Conservation (phyloP, 2,888 invertebrate genomes). For the Chrysolina haemoptera region DNA sequence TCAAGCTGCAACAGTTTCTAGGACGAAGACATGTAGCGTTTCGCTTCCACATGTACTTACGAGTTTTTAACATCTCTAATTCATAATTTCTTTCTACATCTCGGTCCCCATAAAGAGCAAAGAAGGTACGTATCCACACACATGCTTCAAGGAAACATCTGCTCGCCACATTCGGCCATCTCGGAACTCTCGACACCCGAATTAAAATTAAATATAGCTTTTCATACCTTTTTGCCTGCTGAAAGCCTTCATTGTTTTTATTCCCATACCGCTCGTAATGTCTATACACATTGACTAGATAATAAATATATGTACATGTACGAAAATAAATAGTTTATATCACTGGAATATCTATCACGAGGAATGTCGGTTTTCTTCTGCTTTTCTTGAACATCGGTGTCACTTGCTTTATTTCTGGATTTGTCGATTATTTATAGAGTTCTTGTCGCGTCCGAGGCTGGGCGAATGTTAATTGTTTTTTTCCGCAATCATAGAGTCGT, state of each 20-base stretch:
- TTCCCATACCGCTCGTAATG: constrained; percentile 84
- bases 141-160: constrained; percentile 51
- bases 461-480: constrained; percentile 35
- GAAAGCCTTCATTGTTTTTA: constrained; percentile 90
- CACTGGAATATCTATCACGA: constrained; percentile 52
- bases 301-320: constrained; percentile 40
- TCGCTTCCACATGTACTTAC: constrained; percentile 16
- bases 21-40: not conserved
- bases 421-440: constrained; percentile 26
- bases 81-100: constrained; percentile 31
- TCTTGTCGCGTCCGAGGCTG: constrained; percentile 39
- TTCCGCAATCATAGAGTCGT: constrained; percentile 29
- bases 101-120: constrained; percentile 24
- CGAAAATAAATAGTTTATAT: constrained; percentile 40
- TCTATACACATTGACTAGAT: constrained; percentile 75
- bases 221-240: constrained; percentile 79
- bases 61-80: constrained; percentile 22
- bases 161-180: constrained; percentile 53
- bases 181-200: constrained; percentile 35
- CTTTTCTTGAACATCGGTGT: constrained; percentile 16
- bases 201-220: constrained; percentile 40
- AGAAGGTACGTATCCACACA: constrained; percentile 40
- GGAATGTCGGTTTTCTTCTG: constrained; percentile 35
- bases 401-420: constrained; percentile 30
- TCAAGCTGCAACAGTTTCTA: not conserved